phyloP scores from a whole-genome alignment of 2,888 invertebrate species.

The Camptogramma bilineatum region DNA sequence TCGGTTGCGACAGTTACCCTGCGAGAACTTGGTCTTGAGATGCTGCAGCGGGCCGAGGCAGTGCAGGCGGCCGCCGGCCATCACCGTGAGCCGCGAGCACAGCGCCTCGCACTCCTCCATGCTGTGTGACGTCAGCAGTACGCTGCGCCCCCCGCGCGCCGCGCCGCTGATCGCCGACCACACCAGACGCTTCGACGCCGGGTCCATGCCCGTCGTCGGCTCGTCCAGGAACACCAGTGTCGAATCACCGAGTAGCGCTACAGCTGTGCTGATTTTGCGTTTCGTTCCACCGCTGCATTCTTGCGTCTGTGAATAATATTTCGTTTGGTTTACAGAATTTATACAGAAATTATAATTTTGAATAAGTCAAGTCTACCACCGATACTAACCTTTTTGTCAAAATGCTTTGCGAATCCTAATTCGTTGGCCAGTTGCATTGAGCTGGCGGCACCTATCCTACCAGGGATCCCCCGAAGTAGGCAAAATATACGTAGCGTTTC shows the following conservation, averaged over 20 bases:
- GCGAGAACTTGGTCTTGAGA: slow-evolving; percentile 78
- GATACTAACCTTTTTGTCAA: slow-evolving; percentile 83
- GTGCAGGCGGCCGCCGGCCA: slow-evolving; percentile 90
- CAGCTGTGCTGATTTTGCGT: slow-evolving; percentile 90
- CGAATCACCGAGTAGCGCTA: slow-evolving; percentile 89
- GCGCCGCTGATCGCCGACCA: slow-evolving; percentile 89
- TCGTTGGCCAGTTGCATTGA: slow-evolving; percentile 80
- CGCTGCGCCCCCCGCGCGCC: slow-evolving; percentile 88
- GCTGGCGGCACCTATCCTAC: slow-evolving; percentile 69
- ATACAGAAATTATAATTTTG: background rate
- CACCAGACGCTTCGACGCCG: slow-evolving; percentile 91
- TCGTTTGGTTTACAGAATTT: background rate
- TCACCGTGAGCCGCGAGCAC: slow-evolving; percentile 91
- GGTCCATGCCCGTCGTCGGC: slow-evolving; percentile 91
- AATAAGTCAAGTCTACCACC: background rate
- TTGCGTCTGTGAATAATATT: slow-evolving; percentile 64
- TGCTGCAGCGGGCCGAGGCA: slow-evolving; percentile 91
- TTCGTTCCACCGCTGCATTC: slow-evolving; percentile 91
- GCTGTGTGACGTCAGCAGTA: slow-evolving; percentile 87
- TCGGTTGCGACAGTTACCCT: slow-evolving; percentile 82
- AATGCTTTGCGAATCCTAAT: slow-evolving; percentile 86
- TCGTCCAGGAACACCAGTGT: slow-evolving; percentile 89
- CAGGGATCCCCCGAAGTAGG: slow-evolving; percentile 87
- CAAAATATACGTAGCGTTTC: slow-evolving; percentile 89
- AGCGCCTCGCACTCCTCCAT: slow-evolving; percentile 95